Conservation (phyloP, 2,797 vertebrate species). For the Muscicapa striata region DNA sequence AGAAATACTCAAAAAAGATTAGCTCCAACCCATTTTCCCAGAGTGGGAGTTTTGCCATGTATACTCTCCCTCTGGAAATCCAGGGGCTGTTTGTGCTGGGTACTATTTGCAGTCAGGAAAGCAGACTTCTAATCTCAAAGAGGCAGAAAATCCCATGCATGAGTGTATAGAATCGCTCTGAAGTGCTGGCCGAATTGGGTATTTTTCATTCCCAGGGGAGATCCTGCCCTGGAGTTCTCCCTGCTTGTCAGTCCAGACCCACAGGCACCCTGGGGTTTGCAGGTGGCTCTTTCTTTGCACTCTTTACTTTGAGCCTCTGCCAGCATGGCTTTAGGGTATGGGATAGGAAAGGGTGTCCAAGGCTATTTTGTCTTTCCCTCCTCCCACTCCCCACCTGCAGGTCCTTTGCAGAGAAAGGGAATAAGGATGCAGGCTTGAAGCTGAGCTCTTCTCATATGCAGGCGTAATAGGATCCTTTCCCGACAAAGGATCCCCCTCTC, state of each 20-base stretch:
- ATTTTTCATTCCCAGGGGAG: not conserved
- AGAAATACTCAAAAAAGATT: not conserved
- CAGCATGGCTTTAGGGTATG: not conserved
- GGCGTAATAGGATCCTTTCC: conserved; percentile 20
- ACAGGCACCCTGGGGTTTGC: not conserved
- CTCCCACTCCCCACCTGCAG: conserved; percentile 1
- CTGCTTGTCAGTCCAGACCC: not conserved
- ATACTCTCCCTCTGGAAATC: not conserved
- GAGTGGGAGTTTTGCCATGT: not conserved
- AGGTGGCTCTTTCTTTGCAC: not conserved
- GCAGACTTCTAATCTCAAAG: not conserved
- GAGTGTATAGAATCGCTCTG: not conserved
- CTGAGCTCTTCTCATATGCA: conserved; percentile 13
- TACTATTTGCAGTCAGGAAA: not conserved
- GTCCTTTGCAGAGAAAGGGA: not conserved
- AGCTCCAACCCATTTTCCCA: not conserved
- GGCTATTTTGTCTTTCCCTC: not conserved
- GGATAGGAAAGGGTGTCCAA: not conserved
- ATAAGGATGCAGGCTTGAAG: not conserved
- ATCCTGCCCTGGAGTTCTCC: not conserved
- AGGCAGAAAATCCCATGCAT: accelerated
- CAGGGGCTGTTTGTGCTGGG: not conserved
- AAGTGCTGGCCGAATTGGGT: accelerated
- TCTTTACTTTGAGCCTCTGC: not conserved
- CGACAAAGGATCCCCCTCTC: conserved; percentile 25